phyloP scores from a whole-genome alignment of 2,888 invertebrate species.

The Eupsilia transversa region DNA sequence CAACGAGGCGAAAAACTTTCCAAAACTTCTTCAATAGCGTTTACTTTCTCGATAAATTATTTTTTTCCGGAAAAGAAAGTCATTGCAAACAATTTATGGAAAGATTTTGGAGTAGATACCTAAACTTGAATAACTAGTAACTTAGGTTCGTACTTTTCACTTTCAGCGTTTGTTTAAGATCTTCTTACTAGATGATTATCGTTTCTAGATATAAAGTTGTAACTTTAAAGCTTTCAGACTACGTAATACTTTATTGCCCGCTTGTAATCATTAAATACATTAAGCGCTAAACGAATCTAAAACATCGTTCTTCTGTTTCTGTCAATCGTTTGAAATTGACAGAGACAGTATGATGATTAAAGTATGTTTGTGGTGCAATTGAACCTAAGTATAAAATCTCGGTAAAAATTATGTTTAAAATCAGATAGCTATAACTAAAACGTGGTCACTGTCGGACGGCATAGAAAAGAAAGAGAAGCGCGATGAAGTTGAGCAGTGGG shows the following conservation, averaged over 20 bases:
- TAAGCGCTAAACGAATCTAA: background rate
- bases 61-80: conserved; percentile 51
- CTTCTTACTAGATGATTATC: background rate
- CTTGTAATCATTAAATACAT: background rate
- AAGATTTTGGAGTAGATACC: conserved; percentile 26
- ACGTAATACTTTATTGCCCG: background rate
- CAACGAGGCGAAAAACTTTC: conserved; percentile 64
- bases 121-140: conserved; percentile 35
- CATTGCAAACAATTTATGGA: conserved; percentile 37
- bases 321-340: background rate
- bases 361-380: background rate
- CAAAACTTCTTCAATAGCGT: conserved; percentile 58
- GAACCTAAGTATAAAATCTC: background rate
- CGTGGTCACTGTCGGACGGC: no score
- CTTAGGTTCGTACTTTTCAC: conserved; percentile 16
- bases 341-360: no score
- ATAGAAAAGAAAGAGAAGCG: no score
- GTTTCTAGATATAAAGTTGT: conserved; percentile 8
- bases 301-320: background rate
- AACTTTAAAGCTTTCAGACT: background rate
- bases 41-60: conserved; percentile 54
- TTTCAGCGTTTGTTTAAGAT: conserved; percentile 9
- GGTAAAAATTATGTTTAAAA: conserved; percentile 30
- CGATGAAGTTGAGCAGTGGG: no score
- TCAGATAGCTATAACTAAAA: no score